phyloP scores from a whole-genome alignment of 2,113 vertebrate species.

The Psammodynastes pulverulentus region DNA sequence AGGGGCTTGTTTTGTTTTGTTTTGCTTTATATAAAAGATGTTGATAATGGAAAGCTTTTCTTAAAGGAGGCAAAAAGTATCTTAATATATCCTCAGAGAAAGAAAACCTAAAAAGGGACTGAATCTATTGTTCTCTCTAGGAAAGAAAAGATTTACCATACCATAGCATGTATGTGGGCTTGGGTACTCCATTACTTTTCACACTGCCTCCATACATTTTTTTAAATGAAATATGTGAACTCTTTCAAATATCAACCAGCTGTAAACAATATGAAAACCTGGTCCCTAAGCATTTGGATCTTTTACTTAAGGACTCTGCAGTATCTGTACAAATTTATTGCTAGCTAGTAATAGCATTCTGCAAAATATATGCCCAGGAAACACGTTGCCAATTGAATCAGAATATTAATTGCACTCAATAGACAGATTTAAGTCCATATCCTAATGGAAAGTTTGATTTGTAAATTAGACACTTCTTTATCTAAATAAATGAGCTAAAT shows the following conservation, averaged over 20 bases:
- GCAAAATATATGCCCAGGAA: neutral
- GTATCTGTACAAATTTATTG: neutral
- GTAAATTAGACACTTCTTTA: neutral
- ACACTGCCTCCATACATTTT: neutral
- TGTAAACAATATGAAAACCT: neutral
- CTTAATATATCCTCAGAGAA: neutral
- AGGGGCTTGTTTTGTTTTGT: neutral
- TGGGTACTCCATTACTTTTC: neutral
- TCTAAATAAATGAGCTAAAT: neutral
- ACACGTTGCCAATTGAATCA: neutral
- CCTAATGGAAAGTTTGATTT: constrained; percentile 11
- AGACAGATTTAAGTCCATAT: neutral
- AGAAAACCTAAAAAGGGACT: neutral
- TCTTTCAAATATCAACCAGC: neutral
- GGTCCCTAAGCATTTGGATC: neutral
- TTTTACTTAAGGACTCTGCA: neutral
- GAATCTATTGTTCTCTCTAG: neutral
- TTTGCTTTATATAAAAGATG: neutral
- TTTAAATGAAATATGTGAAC: neutral
- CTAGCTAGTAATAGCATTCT: neutral
- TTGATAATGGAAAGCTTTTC: neutral
- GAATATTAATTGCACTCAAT: neutral
- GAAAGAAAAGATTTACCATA: neutral
- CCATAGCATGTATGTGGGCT: neutral
- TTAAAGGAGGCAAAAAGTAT: neutral